phyloP scores from a whole-genome alignment of 2,888 invertebrate species.

The Thumatha senex region DNA sequence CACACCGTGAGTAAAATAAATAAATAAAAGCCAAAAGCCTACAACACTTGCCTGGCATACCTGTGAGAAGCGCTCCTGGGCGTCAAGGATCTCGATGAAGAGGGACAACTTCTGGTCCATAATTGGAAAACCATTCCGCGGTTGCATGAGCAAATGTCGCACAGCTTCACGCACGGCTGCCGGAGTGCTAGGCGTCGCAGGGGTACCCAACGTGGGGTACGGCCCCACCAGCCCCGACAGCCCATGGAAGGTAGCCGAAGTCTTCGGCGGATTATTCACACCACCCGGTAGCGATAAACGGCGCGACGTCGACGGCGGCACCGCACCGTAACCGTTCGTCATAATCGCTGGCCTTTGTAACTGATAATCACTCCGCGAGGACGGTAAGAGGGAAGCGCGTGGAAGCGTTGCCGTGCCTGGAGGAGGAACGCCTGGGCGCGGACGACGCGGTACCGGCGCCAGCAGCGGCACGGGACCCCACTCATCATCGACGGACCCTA shows the following conservation, averaged over 20 bases:
- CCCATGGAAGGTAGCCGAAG: slow-evolving; percentile 86
- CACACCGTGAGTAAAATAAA: too few species aligned
- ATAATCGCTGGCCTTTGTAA: slow-evolving; percentile 81
- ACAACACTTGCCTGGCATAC: slow-evolving; percentile 62
- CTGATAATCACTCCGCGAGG: slow-evolving; percentile 85
- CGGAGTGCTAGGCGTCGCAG: slow-evolving; percentile 81
- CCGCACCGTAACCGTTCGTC: slow-evolving; percentile 78
- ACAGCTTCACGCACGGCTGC: slow-evolving; percentile 88
- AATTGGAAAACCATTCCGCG: slow-evolving; percentile 89
- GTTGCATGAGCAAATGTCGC: slow-evolving; percentile 86
- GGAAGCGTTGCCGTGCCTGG: slow-evolving; percentile 70
- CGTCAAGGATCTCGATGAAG: slow-evolving; percentile 92
- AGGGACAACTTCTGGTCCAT: slow-evolving; percentile 90
- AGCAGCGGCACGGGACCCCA: slow-evolving; percentile 77
- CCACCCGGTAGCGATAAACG: slow-evolving; percentile 82
- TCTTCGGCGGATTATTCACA: slow-evolving; percentile 79
- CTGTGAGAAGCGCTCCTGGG: slow-evolving; percentile 92
- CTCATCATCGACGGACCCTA: slow-evolving; percentile 78
- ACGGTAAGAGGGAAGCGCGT: slow-evolving; percentile 80
- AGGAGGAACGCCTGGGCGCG: slow-evolving; percentile 76
- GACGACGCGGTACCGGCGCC: slow-evolving; percentile 81
- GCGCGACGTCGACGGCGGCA: slow-evolving; percentile 77
- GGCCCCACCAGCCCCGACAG: slow-evolving; percentile 65
- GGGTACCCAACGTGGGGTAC: slow-evolving; percentile 59
- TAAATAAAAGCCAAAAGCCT: neutral